phyloP scores from a whole-genome alignment of 2,113 vertebrate species.

The Plotosus lineatus region DNA sequence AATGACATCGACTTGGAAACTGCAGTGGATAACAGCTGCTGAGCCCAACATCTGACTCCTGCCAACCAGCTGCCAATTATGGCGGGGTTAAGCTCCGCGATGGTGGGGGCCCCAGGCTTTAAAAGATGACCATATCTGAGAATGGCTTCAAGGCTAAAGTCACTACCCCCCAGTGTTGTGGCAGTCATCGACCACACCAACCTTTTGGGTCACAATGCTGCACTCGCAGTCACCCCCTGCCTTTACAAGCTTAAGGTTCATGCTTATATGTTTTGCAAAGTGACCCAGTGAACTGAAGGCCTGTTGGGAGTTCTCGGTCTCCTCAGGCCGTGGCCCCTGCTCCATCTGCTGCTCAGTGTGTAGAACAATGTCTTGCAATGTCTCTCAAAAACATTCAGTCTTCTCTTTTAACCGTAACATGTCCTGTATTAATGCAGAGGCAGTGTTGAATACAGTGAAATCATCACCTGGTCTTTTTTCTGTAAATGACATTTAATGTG shows the following conservation, averaged over 20 bases:
- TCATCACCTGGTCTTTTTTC: neutral
- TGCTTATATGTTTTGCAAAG: conserved; percentile 44
- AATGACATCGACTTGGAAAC: conserved; percentile 52
- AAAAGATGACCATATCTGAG: conserved; percentile 50
- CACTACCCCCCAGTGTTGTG: conserved; percentile 45
- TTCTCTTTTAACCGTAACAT: neutral
- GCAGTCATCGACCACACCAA: conserved; percentile 54
- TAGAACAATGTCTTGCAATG: neutral
- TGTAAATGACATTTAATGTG: neutral
- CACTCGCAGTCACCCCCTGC: conserved; percentile 33
- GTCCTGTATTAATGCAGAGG: conserved; percentile 6
- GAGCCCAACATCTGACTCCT: conserved; percentile 59
- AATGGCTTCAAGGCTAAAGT: conserved; percentile 62
- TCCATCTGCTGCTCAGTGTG: conserved; percentile 51
- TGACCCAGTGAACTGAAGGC: conserved; percentile 47
- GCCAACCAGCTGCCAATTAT: conserved; percentile 57
- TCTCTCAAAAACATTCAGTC: neutral
- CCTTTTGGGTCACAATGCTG: conserved; percentile 53
- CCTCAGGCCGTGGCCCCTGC: neutral
- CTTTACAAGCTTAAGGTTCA: conserved; percentile 47
- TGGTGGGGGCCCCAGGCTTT: conserved; percentile 40
- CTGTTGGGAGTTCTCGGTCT: conserved; percentile 26
- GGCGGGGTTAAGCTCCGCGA: conserved; percentile 54
- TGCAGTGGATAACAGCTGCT: conserved; percentile 55
- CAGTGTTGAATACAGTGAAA: conserved; percentile 10